These are phyloP conservation scores for Cnemophilus loriae DNA, from an alignment of 2,113 vertebrate genomes.

Conservation along the genomic window DNA sequence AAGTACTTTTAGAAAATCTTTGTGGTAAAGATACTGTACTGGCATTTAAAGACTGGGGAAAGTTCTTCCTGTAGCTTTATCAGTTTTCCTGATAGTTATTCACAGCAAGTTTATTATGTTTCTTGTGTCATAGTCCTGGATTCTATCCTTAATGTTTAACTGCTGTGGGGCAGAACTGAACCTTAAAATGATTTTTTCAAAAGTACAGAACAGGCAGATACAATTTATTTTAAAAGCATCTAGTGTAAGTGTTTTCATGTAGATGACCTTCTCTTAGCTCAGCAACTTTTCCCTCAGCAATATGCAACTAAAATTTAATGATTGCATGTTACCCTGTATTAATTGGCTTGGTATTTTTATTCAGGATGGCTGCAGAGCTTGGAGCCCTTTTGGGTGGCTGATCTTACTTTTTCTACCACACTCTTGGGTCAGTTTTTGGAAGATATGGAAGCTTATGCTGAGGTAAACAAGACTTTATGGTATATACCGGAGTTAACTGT, in stretches of 20 bases:
- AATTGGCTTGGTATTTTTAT: neutral
- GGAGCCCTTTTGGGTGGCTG: slow-evolving; percentile 98
- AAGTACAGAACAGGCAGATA: neutral
- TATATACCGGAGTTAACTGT: neutral
- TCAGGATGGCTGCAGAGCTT: slow-evolving; percentile 96
- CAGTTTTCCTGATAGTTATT: neutral
- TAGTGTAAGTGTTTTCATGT: neutral
- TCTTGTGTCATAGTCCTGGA: neutral
- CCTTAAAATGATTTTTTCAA: neutral
- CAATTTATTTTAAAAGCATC: neutral
- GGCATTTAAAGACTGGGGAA: neutral
- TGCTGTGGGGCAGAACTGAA: neutral
- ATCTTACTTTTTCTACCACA: slow-evolving; percentile 96
- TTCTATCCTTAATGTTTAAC: neutral
- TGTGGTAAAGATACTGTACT: neutral
- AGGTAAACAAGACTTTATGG: slow-evolving; percentile 71
- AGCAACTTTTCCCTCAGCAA: neutral
- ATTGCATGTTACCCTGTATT: neutral
- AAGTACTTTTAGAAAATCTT: neutral
- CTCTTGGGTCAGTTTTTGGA: slow-evolving; percentile 96
- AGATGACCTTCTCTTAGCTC: neutral
- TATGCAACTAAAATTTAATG: neutral
- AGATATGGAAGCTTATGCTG: slow-evolving; percentile 98
- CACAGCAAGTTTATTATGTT: neutral
- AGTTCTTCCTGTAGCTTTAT: neutral